Base-by-base conservation (phyloP, 1,140 invertebrate genomes). In the Ganaspis sp. region DNA sequence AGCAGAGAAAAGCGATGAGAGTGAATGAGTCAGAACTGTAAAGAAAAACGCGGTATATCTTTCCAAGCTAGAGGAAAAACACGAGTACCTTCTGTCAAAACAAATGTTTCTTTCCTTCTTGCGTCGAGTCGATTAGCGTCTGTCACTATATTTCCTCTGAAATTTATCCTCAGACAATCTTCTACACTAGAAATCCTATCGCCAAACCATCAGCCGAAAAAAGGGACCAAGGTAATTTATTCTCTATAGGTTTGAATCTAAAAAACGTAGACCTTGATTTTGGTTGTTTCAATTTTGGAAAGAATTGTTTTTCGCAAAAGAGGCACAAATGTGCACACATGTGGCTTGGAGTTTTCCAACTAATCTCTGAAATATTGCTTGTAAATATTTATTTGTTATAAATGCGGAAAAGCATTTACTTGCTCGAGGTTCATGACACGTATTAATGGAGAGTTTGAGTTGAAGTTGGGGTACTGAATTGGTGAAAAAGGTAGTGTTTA, bases 21-120 rank as follows among this genome's bases (percentile, higher is more conserved):
- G 21, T 64, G n/a, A 17, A 49, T 64, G 26, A 64, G 11, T 29
- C 58, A 64, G 58, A n/a, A 17, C 15, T 64, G 12, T 64, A 64
- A 64, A 64, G 58, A 64, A 64, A 64, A 64, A 64, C 6, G 58
- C 3, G 23, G 11, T n/a, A 64, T 64, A 64, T 64, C 12, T 64
- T 64, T 64, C 58, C 58, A 3, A n/a, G 21, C 58, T 34, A 4
- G 26, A 29, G 58, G 58, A 64, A 64, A 64, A 64, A 64, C 58
- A 64, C 58, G 58, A 64, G 58, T 29, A 64, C 23, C 58, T 64
- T 15, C 58, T 64, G 58, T 64, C 58, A 64, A 64, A 64, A 64
- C 58, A 64, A 64, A 64, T 64, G 58, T 29, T 64, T 64, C 21
- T 29, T 26, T 64, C 15, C 21, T 34, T 64, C 58, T 34, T 1